Percentiles rank a stretch among this genome's conserved stretches.
These are phyloP conservation scores for Nomada hirtipes DNA, from an alignment of 2,888 invertebrate species.

Conservation along the genomic window DNA sequence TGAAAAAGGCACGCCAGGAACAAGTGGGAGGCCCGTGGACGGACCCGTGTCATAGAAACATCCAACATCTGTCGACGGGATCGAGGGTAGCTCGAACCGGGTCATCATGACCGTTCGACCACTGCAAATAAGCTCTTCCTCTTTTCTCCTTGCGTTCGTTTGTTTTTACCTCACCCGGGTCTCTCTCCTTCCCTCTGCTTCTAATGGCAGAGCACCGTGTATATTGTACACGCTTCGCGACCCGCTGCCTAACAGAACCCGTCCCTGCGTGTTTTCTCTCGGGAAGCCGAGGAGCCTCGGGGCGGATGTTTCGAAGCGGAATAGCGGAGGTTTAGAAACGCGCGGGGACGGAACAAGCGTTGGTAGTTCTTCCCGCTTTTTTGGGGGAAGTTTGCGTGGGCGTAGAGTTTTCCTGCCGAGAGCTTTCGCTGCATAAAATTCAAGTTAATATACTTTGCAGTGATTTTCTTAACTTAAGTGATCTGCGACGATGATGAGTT, in stretches of 20 bases:
- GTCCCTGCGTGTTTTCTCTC: slow-evolving; percentile 72
- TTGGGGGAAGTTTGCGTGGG: no score
- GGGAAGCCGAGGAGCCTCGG: slow-evolving; percentile 56
- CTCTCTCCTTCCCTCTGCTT: slow-evolving; percentile 7
- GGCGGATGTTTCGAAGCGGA: slow-evolving; percentile 51
- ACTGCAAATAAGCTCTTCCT: slow-evolving; percentile 63
- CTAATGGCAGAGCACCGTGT: slow-evolving; percentile 47
- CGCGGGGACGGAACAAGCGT: slow-evolving; percentile 2
- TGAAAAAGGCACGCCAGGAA: slow-evolving; percentile 55
- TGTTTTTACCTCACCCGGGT: slow-evolving; percentile 36
- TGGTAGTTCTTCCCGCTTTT: no score
- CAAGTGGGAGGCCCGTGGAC: slow-evolving; percentile 62
- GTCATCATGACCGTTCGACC: slow-evolving; percentile 60
- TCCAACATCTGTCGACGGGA: slow-evolving; percentile 67
- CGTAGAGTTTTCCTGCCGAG: no score
- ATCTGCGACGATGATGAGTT: neutral
- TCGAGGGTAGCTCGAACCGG: slow-evolving; percentile 66
- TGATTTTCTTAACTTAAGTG: no score
- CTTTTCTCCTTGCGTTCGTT: slow-evolving; percentile 39
- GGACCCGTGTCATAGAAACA: slow-evolving; percentile 62
- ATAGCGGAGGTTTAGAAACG: slow-evolving; percentile 58
- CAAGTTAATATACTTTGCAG: no score
- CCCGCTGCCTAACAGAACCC: slow-evolving; percentile 66
- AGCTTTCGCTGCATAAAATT: no score
- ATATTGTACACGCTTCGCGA: slow-evolving; percentile 32